phyloP scores from a whole-genome alignment of 2,888 invertebrate species.

The Piscicola geometra region DNA sequence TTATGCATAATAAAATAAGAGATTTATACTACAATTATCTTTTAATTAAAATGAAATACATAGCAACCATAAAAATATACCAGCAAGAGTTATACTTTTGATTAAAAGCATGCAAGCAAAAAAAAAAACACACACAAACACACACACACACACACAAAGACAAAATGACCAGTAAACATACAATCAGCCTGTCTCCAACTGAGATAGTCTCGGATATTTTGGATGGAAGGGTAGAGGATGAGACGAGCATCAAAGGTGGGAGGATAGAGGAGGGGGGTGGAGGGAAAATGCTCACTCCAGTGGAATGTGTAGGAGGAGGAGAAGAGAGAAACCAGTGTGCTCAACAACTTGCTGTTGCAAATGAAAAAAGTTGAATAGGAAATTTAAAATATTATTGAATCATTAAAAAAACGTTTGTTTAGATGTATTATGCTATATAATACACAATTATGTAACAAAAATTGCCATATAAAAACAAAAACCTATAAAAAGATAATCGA shows the following conservation, averaged over 20 bases:
- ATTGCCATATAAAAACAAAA: background rate
- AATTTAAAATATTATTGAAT: background rate
- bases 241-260: conserved; percentile 89
- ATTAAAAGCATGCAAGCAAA: too few relatives aligned
- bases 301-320: conserved; percentile 78
- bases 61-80: conserved; percentile 13
- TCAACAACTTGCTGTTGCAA: conserved; percentile 71
- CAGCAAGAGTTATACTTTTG: background rate
- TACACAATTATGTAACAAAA: background rate
- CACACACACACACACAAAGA: too few relatives aligned
- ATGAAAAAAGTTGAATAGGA: background rate
- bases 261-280: conserved; percentile 69
- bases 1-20: too few relatives aligned
- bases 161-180: conserved; percentile 47
- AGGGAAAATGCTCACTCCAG: conserved; percentile 76
- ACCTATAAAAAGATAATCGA: background rate
- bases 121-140: too few relatives aligned
- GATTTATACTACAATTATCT: too few relatives aligned
- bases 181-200: conserved; percentile 56
- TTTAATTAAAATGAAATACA: too few relatives aligned
- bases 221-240: conserved; percentile 79
- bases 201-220: conserved; percentile 65
- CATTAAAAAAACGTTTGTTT: too few relatives aligned
- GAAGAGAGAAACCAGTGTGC: conserved; percentile 82
- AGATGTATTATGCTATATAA: too few relatives aligned